phyloP scores from a whole-genome alignment of 2,113 vertebrate genomes.

The Phasianus colchicus region DNA sequence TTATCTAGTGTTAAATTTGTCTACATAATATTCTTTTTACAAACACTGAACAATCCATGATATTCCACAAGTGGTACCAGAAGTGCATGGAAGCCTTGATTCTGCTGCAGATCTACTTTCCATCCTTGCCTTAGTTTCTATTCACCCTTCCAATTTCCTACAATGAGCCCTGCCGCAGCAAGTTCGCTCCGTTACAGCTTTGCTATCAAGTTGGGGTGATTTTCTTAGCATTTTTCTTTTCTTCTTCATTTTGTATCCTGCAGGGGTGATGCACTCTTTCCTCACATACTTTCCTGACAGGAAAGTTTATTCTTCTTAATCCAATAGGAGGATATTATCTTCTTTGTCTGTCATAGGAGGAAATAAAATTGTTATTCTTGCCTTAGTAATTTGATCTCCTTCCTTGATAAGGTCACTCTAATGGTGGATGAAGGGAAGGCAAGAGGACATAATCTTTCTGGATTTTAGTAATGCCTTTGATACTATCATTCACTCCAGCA shows the following conservation, averaged over 20 bases:
- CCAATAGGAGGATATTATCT: neutral
- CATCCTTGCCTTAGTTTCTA: neutral
- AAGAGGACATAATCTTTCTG: neutral
- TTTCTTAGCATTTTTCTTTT: neutral
- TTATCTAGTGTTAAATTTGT: neutral
- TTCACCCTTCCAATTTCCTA: neutral
- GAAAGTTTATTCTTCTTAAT: neutral
- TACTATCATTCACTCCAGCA: neutral
- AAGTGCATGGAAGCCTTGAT: neutral
- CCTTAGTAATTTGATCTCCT: neutral
- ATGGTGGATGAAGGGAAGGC: neutral
- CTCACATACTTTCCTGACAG: neutral
- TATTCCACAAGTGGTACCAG: neutral
- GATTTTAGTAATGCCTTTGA: neutral
- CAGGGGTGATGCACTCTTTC: neutral
- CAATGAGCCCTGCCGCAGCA: neutral
- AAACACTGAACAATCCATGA: neutral
- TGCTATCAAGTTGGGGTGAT: neutral
- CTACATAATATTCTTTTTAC: neutral
- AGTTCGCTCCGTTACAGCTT: neutral
- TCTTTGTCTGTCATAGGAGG: neutral
- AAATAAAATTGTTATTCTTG: neutral
- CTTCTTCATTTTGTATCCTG: neutral
- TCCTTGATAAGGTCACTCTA: neutral
- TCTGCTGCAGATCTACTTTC: neutral